Evolutionary conservation across 2,888 invertebrate species (phyloP).

Genomic region (Schizaphis graminum): DNA sequence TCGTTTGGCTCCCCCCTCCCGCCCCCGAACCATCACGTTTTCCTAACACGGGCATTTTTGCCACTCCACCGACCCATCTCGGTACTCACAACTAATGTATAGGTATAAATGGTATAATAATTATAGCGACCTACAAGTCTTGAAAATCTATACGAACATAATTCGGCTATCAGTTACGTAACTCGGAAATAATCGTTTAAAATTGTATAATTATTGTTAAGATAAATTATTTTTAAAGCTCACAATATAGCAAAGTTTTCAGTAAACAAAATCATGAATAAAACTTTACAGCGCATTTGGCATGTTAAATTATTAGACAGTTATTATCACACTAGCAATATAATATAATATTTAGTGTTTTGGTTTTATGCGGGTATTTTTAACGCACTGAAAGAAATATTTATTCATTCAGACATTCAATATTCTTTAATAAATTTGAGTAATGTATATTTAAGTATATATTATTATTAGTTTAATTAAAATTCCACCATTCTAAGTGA

Average conservation of each 20-base stretch:
- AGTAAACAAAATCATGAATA: background rate
- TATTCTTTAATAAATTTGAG: background rate
- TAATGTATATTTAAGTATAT: background rate
- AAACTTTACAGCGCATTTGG: background rate
- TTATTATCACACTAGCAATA: background rate
- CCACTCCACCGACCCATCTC: background rate
- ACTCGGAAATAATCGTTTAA: background rate
- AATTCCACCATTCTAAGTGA: background rate
- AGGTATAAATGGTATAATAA: background rate
- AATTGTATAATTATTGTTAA: background rate
- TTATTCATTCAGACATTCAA: background rate
- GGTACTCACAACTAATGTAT: background rate
- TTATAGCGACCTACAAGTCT: background rate
- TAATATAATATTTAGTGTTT: background rate
- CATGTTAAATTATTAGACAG: background rate
- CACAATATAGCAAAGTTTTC: background rate
- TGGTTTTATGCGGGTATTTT: background rate
- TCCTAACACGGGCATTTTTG: background rate
- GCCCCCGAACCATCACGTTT: background rate
- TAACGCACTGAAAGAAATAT: background rate
- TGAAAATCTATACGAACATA: background rate
- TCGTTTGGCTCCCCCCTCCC: background rate
- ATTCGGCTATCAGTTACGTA: background rate
- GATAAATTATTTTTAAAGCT: background rate
- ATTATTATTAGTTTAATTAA: constrained; percentile 38